Conservation (phyloP, 2,113 vertebrate genomes). For the Cnemophilus loriae region DNA sequence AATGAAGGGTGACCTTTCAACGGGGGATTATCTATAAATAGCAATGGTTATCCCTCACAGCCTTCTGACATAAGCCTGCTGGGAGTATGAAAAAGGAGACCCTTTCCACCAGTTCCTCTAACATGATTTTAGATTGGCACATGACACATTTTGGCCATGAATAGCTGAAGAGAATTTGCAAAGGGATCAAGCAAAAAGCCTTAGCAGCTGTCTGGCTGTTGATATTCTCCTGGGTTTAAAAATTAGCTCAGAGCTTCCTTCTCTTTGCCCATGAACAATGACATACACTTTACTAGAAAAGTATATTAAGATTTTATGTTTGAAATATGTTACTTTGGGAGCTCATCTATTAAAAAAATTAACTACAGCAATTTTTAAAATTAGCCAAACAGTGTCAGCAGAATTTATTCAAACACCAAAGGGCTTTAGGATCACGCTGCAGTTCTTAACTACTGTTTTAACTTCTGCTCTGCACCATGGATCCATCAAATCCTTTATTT, state of each 20-base stretch:
- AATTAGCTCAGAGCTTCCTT: conserved; percentile 28
- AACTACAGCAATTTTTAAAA: conserved; percentile 56
- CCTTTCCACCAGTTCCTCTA: conserved; percentile 22
- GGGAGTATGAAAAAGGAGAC: conserved; percentile 27
- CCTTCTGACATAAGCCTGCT: conserved; percentile 43
- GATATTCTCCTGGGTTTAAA: neutral
- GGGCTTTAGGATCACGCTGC: conserved; percentile 41
- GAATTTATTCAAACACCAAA: conserved; percentile 41
- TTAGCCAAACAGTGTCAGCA: conserved; percentile 56
- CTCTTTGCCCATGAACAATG: conserved; percentile 11
- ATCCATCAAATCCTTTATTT: conserved; percentile 41
- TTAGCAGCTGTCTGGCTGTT: neutral
- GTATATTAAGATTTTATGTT: conserved; percentile 58
- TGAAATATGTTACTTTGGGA: conserved; percentile 63
- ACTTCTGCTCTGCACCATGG: conserved; percentile 13
- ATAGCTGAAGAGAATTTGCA: conserved; percentile 54
- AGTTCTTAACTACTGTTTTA: conserved; percentile 37
- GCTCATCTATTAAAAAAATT: conserved; percentile 54
- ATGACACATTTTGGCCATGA: conserved; percentile 38
- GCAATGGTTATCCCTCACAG: conserved; percentile 60
- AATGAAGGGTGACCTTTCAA: conserved; percentile 70
- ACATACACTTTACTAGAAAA: conserved; percentile 23
- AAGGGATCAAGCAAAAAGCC: conserved; percentile 45
- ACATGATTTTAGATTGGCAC: neutral
- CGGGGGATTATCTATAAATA: conserved; percentile 73